Evolutionary conservation across 2,888 invertebrate species (phyloP).

Genomic region (Chirona hameri): DNA sequence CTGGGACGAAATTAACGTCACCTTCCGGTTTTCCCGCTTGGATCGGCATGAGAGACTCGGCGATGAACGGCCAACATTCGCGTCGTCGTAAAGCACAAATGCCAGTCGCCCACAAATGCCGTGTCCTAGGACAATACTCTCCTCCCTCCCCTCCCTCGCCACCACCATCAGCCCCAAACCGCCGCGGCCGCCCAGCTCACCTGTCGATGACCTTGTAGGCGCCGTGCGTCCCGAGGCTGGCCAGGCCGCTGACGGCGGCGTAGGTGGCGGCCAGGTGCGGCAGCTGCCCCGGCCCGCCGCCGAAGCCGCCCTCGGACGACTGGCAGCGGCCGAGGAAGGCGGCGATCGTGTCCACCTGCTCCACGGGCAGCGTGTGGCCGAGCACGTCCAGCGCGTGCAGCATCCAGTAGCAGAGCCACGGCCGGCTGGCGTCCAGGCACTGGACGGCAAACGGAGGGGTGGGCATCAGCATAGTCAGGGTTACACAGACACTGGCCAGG

Average conservation of each 20-base stretch:
- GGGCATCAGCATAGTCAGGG: background rate
- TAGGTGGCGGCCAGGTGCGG: conserved; percentile 96
- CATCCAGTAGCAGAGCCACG: conserved; percentile 96
- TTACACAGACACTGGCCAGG: no score
- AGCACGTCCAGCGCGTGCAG: conserved; percentile 73
- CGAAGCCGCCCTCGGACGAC: conserved; percentile 78
- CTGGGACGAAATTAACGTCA: no score
- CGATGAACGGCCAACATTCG: no score
- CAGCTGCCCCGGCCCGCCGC: conserved; percentile 88
- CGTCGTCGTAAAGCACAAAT: no score
- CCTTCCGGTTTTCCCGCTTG: no score
- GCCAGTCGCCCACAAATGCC: no score
- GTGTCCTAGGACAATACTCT: no score
- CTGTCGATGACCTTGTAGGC: conserved; percentile 85
- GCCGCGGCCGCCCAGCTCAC: conserved; percentile 45
- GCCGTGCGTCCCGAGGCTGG: conserved; percentile 80
- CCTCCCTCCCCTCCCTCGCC: background rate
- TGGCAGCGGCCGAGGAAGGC: conserved; percentile 64
- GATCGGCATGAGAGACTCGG: no score
- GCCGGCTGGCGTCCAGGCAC: conserved; percentile 87
- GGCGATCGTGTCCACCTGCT: conserved; percentile 55
- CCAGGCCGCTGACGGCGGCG: conserved; percentile 90
- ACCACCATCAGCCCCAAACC: background rate
- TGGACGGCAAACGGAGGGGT: conserved; percentile 42
- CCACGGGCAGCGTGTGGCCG: conserved; percentile 45